Evolutionary conservation across 2,797 vertebrate genomes (phyloP), one percentile per base, ranked within the genome.

Genomic region (Rhynchonycteris naso): DNA sequence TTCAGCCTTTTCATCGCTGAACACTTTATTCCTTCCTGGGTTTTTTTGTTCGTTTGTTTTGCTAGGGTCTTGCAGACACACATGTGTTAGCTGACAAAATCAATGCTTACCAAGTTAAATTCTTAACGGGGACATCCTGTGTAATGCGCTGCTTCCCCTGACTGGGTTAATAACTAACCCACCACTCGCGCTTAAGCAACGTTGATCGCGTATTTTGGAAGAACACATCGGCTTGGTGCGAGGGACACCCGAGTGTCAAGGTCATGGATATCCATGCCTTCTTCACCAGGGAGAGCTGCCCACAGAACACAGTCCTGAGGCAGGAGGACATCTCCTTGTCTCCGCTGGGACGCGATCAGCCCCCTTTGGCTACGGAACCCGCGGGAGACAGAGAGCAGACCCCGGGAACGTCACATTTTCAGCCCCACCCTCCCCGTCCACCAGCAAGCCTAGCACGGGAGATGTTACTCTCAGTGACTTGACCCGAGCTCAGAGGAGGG

Each of bases 281-380:
- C 24, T 7, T n/a, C 22, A 52, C 13, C 5, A 4, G 5, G 7
- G 1, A 11, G 35, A 0, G 5, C 7, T 79, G 58, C 19, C 35
- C 38, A 50, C 19, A 56, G 28, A 38, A 33, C 21, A 74, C n/a
- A 50, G 50, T 11, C 10, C 6, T 7, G 6, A 54, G 22, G 21
- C 13, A 24, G 33, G 18, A 35, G 1, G 16, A 1, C 1, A 0
- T 16, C 18, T 1, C 33, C n/a, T 1, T 5, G 1, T 7, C 18
- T 16, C 5, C 5, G 24, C 14, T 4, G 15, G 38, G 33, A 65
- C 2, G 13, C 7, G 19, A 21, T 19, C 76, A 43, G 21, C 2
- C n/a, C 18, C 10, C 18, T 50, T 14, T 0, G 6, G 81, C 16
- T 22, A 14, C n/a, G 10, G 8, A 59, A 24, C 2, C 4, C 21